Base-by-base conservation (phyloP, 1,140 invertebrate genomes). In the Zophobas atratus region DNA sequence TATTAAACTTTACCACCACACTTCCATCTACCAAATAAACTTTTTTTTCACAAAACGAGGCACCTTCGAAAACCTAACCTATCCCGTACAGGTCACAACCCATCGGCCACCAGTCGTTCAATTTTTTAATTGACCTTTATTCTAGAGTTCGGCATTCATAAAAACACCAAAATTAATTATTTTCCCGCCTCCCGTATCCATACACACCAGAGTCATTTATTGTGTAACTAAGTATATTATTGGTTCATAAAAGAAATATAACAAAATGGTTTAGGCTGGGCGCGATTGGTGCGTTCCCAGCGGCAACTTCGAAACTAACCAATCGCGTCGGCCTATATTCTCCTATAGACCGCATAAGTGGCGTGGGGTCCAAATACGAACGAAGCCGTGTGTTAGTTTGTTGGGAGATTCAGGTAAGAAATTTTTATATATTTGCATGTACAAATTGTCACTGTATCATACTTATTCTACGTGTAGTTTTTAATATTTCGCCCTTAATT, bases 241-340 rank as follows among this genome's bases (percentile, higher is more conserved):
- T 82, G 82, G 81, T 78, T 82, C 79, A 81, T 77, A 83, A 84
- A 89, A 88, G 88, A 89, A 89, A 87, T 84, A 86, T 80, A 86
- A 86, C 84, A 82, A 87, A 88, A 88, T 87, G 83, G 86, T 87
- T 87, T 87, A 86, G 85, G 81, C 83, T 79, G 79, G 72, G 81
- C 76, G 74, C 84, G 86, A 92, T 91, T 91, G 90, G 91, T 83
- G 83, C 84, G 86, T 84, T 89, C 88, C 88, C 88, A 89, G 90
- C 90, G 91, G 87, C 86, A 88, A 88, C 88, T 91, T 89, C 87
- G 85, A 90, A 90, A 86, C 86, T 84, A 83, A 83, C 91, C 90
- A 91, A 91, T 91, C 2, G 81, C 70, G 79, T 81, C 80, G 71
- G 86, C 86, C 86, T 86, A 83, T 85, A 87, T 84, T 86, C 87